Evolutionary conservation across 2,888 invertebrate genomes (phyloP).

Genomic region (Eilema depressum): DNA sequence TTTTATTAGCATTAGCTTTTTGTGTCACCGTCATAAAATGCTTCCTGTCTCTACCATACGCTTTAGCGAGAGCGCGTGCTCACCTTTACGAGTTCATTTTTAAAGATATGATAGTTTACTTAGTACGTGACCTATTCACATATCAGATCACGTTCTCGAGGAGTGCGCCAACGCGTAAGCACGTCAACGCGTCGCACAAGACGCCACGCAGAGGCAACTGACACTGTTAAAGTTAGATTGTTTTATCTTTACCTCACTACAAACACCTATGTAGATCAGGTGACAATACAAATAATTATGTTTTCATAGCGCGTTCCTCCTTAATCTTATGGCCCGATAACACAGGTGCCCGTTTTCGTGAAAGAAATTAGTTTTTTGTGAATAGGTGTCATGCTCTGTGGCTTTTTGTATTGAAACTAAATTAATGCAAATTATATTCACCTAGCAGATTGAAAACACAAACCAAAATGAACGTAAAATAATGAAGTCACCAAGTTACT

Average conservation of each 20-base stretch:
- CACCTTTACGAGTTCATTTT: conserved; percentile 59
- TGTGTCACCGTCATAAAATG: conserved; percentile 25
- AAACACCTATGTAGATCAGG: conserved; percentile 76
- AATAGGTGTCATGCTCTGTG: conserved; percentile 1
- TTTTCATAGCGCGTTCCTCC: conserved; percentile 79
- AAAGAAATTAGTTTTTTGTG: conserved; percentile 7
- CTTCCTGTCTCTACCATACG: conserved; percentile 8
- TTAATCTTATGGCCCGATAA: conserved; percentile 76
- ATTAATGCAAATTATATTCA: conserved; percentile 23
- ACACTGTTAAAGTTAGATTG: conserved; percentile 58
- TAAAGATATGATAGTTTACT: conserved; percentile 62
- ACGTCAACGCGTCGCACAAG: conserved; percentile 41
- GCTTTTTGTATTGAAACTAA: conserved; percentile 14
- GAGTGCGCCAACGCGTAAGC: conserved; percentile 36
- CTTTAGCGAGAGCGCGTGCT: conserved; percentile 59
- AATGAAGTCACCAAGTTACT: conserved; percentile 26
- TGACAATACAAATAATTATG: conserved; percentile 77
- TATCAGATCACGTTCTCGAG: conserved; percentile 57
- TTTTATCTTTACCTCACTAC: conserved; percentile 68
- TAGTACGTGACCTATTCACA: conserved; percentile 80
- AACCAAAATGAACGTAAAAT: conserved; percentile 21
- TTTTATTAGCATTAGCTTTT: conserved; percentile 14
- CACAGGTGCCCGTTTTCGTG: conserved; percentile 50
- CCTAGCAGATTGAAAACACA: conserved; percentile 25
- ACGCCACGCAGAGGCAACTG: conserved; percentile 46